A percentile compares a stretch with the other conserved stretches of the same genome.
Conservation (phyloP, 1,140 invertebrate species). For the Himalopsyche phryganea region DNA sequence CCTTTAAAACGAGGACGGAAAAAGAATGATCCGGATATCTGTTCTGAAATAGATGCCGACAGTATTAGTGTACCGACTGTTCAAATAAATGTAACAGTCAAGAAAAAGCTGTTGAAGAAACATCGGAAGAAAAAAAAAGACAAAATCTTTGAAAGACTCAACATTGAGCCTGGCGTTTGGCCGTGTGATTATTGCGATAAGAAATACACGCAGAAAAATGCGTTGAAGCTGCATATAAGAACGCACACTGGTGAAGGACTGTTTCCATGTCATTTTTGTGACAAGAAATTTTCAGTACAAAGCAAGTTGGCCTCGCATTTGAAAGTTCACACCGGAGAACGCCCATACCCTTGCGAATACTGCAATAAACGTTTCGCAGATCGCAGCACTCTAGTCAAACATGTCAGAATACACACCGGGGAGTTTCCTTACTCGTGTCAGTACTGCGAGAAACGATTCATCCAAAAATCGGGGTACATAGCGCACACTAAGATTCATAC, state of each 20-base stretch:
- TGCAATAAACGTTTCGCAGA: constrained; percentile 26
- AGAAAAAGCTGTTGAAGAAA: constrained; percentile 1
- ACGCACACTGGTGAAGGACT: constrained; percentile 26
- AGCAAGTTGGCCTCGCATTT: not conserved
- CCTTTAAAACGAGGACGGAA: no score
- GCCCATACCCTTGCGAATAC: constrained; percentile 13
- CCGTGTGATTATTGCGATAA: constrained; percentile 21
- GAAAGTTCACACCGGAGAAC: constrained; percentile 11
- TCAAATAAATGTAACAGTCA: not conserved
- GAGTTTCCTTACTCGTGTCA: constrained; percentile 24
- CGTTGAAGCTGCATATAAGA: constrained; percentile 21
- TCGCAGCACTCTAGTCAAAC: constrained; percentile 25
- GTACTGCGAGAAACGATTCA: constrained; percentile 28
- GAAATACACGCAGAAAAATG: constrained; percentile 26
- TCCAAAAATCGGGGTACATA: constrained; percentile 29
- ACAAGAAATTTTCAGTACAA: not conserved
- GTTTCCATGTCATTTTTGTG: constrained; percentile 5
- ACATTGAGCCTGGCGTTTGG: constrained; percentile 6
- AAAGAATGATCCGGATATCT: not conserved
- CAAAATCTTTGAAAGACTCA: not conserved
- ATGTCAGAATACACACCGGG: constrained; percentile 23
- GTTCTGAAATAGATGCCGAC: not conserved
- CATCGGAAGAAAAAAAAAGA: constrained; percentile 14
- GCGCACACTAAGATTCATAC: constrained; percentile 31
- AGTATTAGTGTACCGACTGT: not conserved